A percentile compares a stretch with the other conserved stretches of the same genome.
Evolutionary conservation across 2,888 invertebrate genomes (phyloP).

Genomic region (Catocala nupta): DNA sequence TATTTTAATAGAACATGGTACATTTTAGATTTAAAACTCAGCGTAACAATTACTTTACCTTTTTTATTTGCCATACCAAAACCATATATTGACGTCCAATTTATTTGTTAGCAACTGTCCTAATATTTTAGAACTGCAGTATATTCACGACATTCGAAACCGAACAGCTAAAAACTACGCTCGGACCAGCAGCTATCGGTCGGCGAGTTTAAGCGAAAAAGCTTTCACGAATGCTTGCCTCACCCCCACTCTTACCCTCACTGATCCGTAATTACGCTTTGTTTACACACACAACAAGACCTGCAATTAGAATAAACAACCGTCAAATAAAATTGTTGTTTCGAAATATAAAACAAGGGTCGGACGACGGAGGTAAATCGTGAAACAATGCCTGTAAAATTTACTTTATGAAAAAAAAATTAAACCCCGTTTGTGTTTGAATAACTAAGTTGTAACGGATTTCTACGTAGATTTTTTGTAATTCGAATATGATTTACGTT

Average conservation of each 20-base stretch:
- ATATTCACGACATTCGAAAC: slow-evolving; percentile 21
- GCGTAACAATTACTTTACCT: too few species aligned
- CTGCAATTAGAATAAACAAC: slow-evolving; percentile 59
- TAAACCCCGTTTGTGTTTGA: slow-evolving; percentile 24
- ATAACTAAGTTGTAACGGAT: slow-evolving; percentile 32
- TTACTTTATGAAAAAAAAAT: slow-evolving; percentile 36
- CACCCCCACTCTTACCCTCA: slow-evolving; percentile 30
- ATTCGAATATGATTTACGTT: slow-evolving; percentile 32
- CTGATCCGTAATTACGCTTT: slow-evolving; percentile 54
- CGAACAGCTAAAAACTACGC: slow-evolving; percentile 23
- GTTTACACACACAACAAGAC: slow-evolving; percentile 56
- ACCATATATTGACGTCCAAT: neutral
- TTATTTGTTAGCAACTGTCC: slow-evolving; percentile 11
- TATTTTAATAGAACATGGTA: too few species aligned
- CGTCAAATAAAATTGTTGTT: slow-evolving; percentile 50
- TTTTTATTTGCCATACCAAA: too few species aligned
- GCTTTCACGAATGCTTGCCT: slow-evolving; percentile 42
- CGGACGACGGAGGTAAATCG: slow-evolving; percentile 39
- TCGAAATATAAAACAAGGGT: slow-evolving; percentile 39
- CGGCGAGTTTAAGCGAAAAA: slow-evolving; percentile 27
- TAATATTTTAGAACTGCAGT: slow-evolving; percentile 12
- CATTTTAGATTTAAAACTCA: too few species aligned
- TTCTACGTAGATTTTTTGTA: slow-evolving; percentile 25
- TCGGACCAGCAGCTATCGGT: slow-evolving; percentile 10
- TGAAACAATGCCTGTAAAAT: slow-evolving; percentile 33